Conservation (phyloP, 1,140 invertebrate genomes). For the Lasioglossum baleicum region DNA sequence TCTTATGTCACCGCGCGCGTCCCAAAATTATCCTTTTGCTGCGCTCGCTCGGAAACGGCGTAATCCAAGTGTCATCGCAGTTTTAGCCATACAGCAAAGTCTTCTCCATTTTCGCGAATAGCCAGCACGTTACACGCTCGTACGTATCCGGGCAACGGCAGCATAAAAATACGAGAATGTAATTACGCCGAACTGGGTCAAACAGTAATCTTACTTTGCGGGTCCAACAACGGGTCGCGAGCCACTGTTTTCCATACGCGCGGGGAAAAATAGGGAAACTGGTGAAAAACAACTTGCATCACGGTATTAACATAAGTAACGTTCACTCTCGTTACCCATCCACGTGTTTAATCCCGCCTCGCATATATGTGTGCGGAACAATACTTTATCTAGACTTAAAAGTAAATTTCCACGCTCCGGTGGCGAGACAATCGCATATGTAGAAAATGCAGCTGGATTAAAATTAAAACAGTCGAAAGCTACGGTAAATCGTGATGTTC, state of each 20-base stretch:
- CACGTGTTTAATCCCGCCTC: too few species aligned
- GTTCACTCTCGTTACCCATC: neutral
- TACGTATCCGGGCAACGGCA: neutral
- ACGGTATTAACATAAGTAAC: conserved; percentile 1
- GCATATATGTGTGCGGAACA: too few species aligned
- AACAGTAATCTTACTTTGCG: conserved; percentile 24
- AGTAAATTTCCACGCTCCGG: too few species aligned
- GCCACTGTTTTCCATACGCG: neutral
- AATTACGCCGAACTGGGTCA: conserved; percentile 38
- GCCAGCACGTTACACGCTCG: neutral
- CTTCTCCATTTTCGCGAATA: neutral
- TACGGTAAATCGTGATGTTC: too few species aligned
- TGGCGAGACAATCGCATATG: too few species aligned
- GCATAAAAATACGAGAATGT: conserved; percentile 22
- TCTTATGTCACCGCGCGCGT: too few species aligned
- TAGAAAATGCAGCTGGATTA: too few species aligned
- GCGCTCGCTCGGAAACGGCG: neutral
- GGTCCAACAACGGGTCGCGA: neutral
- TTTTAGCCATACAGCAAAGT: neutral
- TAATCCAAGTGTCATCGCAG: neutral
- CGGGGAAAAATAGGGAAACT: neutral
- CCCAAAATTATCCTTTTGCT: neutral
- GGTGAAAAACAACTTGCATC: neutral
- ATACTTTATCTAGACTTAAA: too few species aligned
- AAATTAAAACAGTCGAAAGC: too few species aligned